Conservation (phyloP, 2,888 invertebrate genomes). For the Augochlorella aurata region DNA sequence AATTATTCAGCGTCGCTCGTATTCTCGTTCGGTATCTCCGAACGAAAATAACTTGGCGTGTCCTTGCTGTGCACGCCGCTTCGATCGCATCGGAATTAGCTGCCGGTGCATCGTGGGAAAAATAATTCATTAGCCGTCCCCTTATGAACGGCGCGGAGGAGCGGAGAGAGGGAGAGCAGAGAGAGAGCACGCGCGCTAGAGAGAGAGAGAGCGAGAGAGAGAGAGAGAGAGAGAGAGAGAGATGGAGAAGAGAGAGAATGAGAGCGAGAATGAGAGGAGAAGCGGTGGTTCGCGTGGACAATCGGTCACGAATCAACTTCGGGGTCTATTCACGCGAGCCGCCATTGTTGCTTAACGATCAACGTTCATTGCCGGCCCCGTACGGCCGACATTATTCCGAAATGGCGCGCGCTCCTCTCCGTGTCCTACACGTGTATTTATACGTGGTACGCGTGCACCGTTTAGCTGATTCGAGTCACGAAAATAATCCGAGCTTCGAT, state of each 20-base stretch:
- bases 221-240: too few relatives aligned
- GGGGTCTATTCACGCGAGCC: constrained; percentile 9
- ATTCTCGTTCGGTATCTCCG: constrained; percentile 25
- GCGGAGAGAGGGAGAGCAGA: not conserved
- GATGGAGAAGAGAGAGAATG: not conserved
- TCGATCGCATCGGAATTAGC: constrained; percentile 40
- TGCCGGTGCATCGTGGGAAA: constrained; percentile 27
- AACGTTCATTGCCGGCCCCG: constrained; percentile 10
- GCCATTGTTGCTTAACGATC: constrained; percentile 18
- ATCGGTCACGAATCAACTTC: constrained; percentile 15
- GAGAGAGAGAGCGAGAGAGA: too few relatives aligned
- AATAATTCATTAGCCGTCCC: constrained; percentile 38
- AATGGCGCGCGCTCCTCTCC: not conserved
- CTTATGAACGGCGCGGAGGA: constrained; percentile 5
- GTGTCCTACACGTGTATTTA: not conserved
- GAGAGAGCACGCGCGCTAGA: too few relatives aligned
- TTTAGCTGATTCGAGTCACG: constrained; percentile 16
- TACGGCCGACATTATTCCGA: not conserved
- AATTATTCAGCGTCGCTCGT: constrained; percentile 35
- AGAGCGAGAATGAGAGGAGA: not conserved
- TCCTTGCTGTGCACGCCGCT: constrained; percentile 29
- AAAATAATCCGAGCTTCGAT: constrained; percentile 20
- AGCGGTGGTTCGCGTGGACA: not conserved
- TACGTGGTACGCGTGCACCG: not conserved
- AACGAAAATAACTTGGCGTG: constrained; percentile 36